A percentile compares a stretch with the other conserved stretches of the same genome.
Conservation (phyloP, 2,888 invertebrate genomes). For the Notodromas monacha region DNA sequence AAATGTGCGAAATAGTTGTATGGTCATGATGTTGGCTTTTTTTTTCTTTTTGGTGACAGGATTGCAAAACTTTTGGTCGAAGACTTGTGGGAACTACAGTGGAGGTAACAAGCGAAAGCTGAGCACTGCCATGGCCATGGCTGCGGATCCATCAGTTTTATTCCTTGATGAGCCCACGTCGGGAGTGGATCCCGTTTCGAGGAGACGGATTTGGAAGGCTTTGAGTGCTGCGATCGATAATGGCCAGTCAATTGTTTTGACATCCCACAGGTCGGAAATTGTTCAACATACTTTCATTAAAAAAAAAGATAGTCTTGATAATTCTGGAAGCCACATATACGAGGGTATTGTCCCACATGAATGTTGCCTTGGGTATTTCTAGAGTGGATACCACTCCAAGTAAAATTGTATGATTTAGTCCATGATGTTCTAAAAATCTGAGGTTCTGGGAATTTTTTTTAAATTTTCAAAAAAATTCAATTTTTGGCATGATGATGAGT, state of each 20-base stretch:
- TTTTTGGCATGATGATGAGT: too few relatives aligned
- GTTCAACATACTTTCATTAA: too few relatives aligned
- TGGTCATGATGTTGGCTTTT: too few relatives aligned
- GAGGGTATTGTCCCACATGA: conserved; percentile 68
- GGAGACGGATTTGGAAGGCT: conserved; percentile 29
- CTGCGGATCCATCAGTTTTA: conserved; percentile 30
- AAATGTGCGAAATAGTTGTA: too few relatives aligned
- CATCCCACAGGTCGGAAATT: conserved; percentile 30
- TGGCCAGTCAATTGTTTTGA: conserved; percentile 27
- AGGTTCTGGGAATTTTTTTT: too few relatives aligned
- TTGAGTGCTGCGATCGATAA: conserved; percentile 20
- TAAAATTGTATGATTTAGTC: too few relatives aligned
- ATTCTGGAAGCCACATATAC: conserved; percentile 38
- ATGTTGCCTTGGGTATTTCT: conserved; percentile 65
- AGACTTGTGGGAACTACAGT: conserved; percentile 20
- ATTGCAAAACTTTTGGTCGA: conserved; percentile 14
- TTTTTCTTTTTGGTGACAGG: conserved; percentile 13
- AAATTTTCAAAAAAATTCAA: too few relatives aligned
- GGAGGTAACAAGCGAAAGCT: conserved; percentile 47
- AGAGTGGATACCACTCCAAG: conserved; percentile 7
- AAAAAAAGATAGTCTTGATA: not conserved
- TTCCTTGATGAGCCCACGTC: conserved; percentile 40
- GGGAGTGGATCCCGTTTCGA: conserved; percentile 32
- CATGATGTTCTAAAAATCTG: too few relatives aligned
- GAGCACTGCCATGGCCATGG: conserved; percentile 37